Evolutionary conservation across 2,113 vertebrate species (phyloP).

Genomic region (Silurus meridionalis): DNA sequence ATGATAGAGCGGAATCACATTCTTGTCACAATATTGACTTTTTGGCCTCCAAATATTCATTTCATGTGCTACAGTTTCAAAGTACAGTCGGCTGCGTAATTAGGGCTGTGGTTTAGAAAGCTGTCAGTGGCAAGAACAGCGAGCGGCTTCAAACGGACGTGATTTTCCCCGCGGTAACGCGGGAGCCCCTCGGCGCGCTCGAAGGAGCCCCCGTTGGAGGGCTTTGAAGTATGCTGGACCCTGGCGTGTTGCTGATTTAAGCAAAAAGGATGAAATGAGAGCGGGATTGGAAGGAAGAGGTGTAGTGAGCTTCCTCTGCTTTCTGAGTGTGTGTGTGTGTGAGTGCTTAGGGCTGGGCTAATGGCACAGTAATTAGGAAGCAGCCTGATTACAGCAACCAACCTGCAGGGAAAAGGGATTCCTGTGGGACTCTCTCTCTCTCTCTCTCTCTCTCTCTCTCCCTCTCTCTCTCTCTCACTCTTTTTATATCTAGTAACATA

Average conservation of each 20-base stretch:
- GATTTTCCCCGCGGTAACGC: background rate
- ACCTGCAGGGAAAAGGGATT: conserved; percentile 31
- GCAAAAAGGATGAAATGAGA: conserved; percentile 4
- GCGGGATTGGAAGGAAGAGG: conserved; percentile 1
- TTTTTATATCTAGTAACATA: too few relatives aligned
- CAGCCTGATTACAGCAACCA: conserved; percentile 24
- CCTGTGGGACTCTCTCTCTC: background rate
- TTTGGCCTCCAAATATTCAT: conserved; percentile 25
- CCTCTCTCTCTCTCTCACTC: conserved; percentile 23
- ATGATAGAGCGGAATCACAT: conserved; percentile 4
- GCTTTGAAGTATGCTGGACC: conserved; percentile 20
- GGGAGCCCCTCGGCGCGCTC: background rate
- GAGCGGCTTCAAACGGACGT: conserved; percentile 13
- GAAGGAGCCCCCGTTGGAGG: background rate
- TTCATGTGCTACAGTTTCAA: conserved; percentile 24
- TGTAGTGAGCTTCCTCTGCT: conserved; percentile 20
- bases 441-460: conserved; percentile 3
- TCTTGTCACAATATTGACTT: conserved; percentile 37
- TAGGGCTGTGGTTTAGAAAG: conserved; percentile 45
- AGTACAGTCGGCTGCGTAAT: conserved; percentile 39
- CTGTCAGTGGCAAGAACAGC: conserved; percentile 5
- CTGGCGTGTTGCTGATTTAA: conserved; percentile 17
- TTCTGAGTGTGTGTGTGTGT: background rate
- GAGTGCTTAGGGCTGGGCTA: background rate
- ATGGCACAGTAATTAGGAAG: conserved; percentile 35